Percentiles rank a stretch among this genome's conserved stretches.
Conservation (phyloP, 2,888 invertebrate species). For the Drosophila mimetica region DNA sequence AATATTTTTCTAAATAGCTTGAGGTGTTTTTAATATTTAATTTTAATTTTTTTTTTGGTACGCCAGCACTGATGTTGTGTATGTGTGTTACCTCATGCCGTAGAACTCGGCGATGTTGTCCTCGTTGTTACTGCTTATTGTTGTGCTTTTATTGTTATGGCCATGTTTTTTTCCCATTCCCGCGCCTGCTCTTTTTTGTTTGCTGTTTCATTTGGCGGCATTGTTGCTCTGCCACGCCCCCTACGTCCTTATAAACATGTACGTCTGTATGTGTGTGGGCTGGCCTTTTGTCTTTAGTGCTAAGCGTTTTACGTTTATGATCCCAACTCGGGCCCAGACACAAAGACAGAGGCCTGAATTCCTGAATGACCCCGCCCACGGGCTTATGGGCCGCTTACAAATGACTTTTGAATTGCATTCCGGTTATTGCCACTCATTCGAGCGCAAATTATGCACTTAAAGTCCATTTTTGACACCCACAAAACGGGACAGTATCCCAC, state of each 20-base stretch:
- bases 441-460: conserved; percentile 57
- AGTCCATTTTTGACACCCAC: conserved; percentile 23
- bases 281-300: conserved; percentile 59
- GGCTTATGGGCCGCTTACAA: conserved; percentile 51
- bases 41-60: conserved; percentile 19
- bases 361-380: conserved; percentile 19
- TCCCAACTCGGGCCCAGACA: conserved; percentile 27
- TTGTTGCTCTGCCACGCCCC: conserved; percentile 43
- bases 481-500: background rate
- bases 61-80: conserved; percentile 20
- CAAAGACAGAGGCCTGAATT: conserved; percentile 22
- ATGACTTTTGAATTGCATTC: conserved; percentile 68
- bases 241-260: conserved; percentile 6
- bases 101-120: conserved; percentile 35
- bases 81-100: conserved; percentile 22
- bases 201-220: conserved; percentile 76
- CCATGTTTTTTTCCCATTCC: conserved; percentile 60
- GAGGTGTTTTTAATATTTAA: conserved; percentile 9
- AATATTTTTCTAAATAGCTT: conserved; percentile 2
- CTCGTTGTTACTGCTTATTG: conserved; percentile 77
- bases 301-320: conserved; percentile 75
- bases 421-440: conserved; percentile 33
- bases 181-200: conserved; percentile 32
- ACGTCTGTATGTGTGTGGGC: conserved; percentile 7
- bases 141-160: conserved; percentile 77